Percentiles rank a stretch among this genome's conserved stretches.
Conservation (phyloP, 2,113 vertebrate genomes). For the Myotis brandtii region DNA sequence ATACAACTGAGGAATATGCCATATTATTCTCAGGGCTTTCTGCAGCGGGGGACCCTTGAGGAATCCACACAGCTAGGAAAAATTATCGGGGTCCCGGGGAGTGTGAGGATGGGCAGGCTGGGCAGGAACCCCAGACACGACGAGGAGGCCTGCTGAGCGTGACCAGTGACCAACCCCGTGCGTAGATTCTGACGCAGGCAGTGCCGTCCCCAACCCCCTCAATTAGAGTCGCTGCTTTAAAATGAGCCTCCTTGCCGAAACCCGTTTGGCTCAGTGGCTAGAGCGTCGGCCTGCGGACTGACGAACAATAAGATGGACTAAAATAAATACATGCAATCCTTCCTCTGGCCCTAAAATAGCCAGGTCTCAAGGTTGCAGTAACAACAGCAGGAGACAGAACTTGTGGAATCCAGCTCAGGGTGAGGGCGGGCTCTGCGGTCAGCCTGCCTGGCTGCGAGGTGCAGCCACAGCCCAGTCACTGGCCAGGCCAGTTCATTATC, state of each 20-base stretch:
- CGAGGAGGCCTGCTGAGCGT: neutral
- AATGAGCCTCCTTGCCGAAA: neutral
- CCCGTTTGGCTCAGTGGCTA: no score
- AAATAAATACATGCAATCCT: neutral
- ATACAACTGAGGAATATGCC: neutral
- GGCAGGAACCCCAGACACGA: neutral
- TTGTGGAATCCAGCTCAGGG: neutral
- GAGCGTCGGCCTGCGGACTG: no score
- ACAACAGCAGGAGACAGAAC: neutral
- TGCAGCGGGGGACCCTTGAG: neutral
- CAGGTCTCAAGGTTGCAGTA: neutral
- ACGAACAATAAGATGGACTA: neutral
- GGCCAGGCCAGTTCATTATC: neutral
- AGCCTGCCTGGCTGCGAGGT: neutral
- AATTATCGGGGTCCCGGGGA: neutral
- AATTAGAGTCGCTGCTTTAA: neutral
- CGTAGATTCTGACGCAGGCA: neutral
- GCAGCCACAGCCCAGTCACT: neutral
- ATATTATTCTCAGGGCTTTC: neutral
- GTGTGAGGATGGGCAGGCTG: accelerated
- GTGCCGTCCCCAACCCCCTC: accelerated
- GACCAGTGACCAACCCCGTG: accelerated
- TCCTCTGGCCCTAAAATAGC: neutral
- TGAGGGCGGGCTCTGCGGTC: neutral
- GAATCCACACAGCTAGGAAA: neutral